A percentile compares a stretch with the other conserved stretches of the same genome.
Conservation (phyloP, 2,888 invertebrate species). For the Villa cingulata region DNA sequence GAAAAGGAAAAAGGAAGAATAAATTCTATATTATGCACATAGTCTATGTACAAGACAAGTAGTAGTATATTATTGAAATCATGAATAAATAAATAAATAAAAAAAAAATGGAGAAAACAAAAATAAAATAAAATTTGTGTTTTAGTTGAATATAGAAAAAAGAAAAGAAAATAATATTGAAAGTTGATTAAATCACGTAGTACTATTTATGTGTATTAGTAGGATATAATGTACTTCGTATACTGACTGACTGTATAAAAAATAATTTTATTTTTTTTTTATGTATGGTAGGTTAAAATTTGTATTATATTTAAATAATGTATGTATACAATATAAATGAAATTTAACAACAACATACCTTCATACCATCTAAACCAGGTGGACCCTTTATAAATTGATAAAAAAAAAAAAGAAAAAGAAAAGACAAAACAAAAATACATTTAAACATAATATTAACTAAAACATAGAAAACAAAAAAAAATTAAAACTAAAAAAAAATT, state of each 20-base stretch:
- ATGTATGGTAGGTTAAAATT: background rate
- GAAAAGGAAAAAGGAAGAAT: background rate
- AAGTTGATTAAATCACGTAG: background rate
- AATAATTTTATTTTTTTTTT: too few relatives aligned
- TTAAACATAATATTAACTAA: background rate
- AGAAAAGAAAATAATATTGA: background rate
- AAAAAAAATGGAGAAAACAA: too few relatives aligned
- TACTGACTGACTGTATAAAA: too few relatives aligned
- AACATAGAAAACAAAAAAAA: too few relatives aligned
- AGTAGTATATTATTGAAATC: background rate
- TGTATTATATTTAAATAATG: constrained; percentile 21
- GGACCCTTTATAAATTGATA: constrained; percentile 53
- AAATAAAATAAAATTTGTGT: background rate
- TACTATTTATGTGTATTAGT: too few relatives aligned
- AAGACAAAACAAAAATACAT: background rate
- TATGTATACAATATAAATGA: background rate
- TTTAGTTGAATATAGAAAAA: too few relatives aligned
- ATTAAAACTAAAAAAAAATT: too few relatives aligned
- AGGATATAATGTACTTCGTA: too few relatives aligned
- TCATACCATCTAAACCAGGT: constrained; percentile 90
- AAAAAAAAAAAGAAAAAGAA: constrained; percentile 4
- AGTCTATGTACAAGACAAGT: too few relatives aligned
- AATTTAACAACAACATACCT: too few relatives aligned
- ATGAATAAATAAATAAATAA: background rate
- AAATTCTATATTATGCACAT: background rate